phyloP scores from a whole-genome alignment of 30 jellyfish, hydroid and myxozoan genomes.

The Chironex yamaguchii region DNA sequence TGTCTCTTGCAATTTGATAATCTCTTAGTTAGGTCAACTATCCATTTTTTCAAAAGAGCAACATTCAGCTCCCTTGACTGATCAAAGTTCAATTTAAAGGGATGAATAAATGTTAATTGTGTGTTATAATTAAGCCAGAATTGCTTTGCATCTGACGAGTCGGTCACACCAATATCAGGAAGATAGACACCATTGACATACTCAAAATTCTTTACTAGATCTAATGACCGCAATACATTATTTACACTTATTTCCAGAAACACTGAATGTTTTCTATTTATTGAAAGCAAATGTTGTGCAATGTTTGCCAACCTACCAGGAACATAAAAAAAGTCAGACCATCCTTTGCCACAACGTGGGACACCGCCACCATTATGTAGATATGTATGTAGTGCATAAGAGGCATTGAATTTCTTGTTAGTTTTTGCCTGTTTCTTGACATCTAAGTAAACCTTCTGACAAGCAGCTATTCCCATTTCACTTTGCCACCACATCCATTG shows the following conservation, averaged over 20 bases:
- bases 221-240: constrained; percentile 75
- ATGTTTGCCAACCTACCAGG: constrained; percentile 78
- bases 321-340: constrained; percentile 95
- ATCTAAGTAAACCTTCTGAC: constrained; percentile 59
- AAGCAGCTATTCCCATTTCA: constrained; percentile 83
- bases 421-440: constrained; percentile 39
- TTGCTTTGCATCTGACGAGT: constrained; percentile 67
- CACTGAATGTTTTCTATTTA: constrained; percentile 37
- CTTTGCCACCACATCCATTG: constrained; percentile 95
- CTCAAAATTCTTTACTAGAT: constrained; percentile 52
- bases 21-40: constrained; percentile 15
- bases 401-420: background rate
- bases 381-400: constrained; percentile 34
- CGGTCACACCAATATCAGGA: constrained; percentile 79
- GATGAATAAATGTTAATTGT: constrained; percentile 83
- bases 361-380: constrained; percentile 82
- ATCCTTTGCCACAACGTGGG: constrained; percentile 98
- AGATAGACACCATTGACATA: constrained; percentile 76
- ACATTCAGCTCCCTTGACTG: constrained; percentile 45
- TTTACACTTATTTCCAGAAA: constrained; percentile 86
- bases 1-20: constrained; percentile 62
- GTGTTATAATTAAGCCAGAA: constrained; percentile 85
- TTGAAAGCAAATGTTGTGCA: constrained; percentile 28
- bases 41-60: constrained; percentile 67
- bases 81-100: constrained; percentile 76